Conservation (phyloP, 2,797 vertebrate genomes). For the Urocyon cinereoargenteus region DNA sequence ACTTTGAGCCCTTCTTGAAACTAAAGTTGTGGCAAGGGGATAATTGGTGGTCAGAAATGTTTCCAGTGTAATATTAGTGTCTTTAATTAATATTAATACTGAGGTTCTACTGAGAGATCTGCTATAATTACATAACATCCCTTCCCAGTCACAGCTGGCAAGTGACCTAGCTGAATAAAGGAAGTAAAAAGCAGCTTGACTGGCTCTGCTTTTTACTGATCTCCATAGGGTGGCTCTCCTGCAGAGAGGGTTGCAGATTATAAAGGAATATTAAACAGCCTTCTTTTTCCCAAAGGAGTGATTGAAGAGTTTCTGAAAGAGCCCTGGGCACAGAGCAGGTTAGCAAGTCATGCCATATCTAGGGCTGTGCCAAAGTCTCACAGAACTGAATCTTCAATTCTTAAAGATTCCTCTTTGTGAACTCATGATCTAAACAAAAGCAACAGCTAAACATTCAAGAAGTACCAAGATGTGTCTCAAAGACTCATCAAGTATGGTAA, state of each 20-base stretch:
- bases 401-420: background rate
- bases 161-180: background rate
- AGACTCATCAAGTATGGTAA: background rate
- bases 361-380: background rate
- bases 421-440: background rate
- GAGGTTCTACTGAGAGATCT: background rate
- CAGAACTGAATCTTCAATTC: background rate
- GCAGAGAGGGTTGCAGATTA: background rate
- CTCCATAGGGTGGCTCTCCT: background rate
- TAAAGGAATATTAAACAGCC: constrained; percentile 46
- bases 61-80: background rate
- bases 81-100: constrained; percentile 21
- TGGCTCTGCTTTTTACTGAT: background rate
- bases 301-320: constrained; percentile 42
- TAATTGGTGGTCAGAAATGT: background rate
- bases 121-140: background rate
- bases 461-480: background rate
- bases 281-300: background rate
- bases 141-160: background rate
- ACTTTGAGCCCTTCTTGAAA: background rate
- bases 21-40: background rate
- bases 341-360: background rate
- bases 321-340: background rate
- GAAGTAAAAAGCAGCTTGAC: background rate
- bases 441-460: background rate